Percentiles rank a stretch among this genome's conserved stretches.
phyloP scores from a whole-genome alignment of 2,888 invertebrate genomes.

The Agonopterix arenella region DNA sequence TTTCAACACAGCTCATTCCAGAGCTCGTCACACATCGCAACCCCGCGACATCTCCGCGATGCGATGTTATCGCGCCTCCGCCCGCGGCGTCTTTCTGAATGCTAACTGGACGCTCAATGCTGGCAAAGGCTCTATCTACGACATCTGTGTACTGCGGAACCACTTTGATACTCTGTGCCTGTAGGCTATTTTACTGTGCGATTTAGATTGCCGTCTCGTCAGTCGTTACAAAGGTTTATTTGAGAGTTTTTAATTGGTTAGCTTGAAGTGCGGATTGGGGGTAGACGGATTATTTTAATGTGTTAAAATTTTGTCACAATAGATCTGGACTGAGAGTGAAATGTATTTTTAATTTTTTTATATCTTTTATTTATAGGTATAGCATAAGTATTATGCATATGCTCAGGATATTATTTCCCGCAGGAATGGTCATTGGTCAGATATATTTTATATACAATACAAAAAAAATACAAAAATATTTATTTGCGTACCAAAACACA shows the following conservation, averaged over 20 bases:
- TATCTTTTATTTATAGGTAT: too few relatives aligned
- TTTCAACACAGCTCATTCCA: too few relatives aligned
- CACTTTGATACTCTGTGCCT: constrained; percentile 53
- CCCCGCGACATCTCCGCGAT: constrained; percentile 6
- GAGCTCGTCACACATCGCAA: too few relatives aligned
- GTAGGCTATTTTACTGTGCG: constrained; percentile 60
- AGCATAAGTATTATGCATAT: too few relatives aligned
- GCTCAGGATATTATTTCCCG: too few relatives aligned
- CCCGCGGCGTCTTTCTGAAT: constrained; percentile 72
- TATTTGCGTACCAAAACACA: too few relatives aligned
- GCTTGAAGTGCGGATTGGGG: not conserved
- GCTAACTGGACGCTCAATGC: constrained; percentile 65
- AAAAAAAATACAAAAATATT: too few relatives aligned
- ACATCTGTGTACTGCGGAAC: constrained; percentile 45
- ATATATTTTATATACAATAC: too few relatives aligned
- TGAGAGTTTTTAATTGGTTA: too few relatives aligned
- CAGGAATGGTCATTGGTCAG: too few relatives aligned
- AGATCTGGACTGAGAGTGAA: too few relatives aligned
- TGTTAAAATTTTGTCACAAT: not conserved
- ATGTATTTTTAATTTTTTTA: too few relatives aligned
- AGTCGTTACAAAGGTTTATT: constrained; percentile 22
- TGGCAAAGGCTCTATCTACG: constrained; percentile 48
- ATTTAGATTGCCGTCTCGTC: constrained; percentile 58
- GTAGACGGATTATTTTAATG: not conserved
- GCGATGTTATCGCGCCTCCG: constrained; percentile 64